Evolutionary conservation across 2,113 vertebrate genomes (phyloP).

Genomic region (Melospiza georgiana): DNA sequence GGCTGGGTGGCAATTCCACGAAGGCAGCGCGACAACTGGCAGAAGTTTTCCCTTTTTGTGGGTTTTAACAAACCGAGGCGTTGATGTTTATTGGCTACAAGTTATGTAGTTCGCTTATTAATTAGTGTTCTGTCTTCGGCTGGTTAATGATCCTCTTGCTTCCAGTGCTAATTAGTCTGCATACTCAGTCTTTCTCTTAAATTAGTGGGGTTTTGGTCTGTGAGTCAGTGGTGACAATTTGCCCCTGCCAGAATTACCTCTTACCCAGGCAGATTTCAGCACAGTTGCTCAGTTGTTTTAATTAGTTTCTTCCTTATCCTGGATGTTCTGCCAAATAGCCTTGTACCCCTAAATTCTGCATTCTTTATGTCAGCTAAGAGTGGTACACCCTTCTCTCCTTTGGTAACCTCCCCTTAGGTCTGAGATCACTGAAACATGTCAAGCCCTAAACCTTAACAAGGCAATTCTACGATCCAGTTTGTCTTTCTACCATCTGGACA

Average conservation of each 20-base stretch:
- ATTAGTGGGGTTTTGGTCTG: neutral
- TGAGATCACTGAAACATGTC: neutral
- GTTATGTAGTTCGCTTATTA: neutral
- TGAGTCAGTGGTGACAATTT: neutral
- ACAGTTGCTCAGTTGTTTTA: neutral
- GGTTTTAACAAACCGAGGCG: neutral
- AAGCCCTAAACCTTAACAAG: neutral
- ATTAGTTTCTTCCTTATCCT: neutral
- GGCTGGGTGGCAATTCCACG: neutral
- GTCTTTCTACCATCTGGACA: neutral
- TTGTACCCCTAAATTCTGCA: neutral
- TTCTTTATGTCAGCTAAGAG: neutral
- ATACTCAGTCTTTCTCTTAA: neutral
- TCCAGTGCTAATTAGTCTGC: neutral
- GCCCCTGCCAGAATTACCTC: neutral
- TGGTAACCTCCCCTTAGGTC: neutral
- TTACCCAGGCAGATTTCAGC: neutral
- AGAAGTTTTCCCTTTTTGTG: neutral
- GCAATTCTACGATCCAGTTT: neutral
- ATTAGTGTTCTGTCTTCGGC: neutral
- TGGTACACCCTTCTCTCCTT: neutral
- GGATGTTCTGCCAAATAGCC: neutral
- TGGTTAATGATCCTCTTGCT: neutral
- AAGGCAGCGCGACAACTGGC: neutral
- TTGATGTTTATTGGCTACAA: neutral